Conservation (phyloP, 2,888 invertebrate species). For the Thymelicus sylvestris region DNA sequence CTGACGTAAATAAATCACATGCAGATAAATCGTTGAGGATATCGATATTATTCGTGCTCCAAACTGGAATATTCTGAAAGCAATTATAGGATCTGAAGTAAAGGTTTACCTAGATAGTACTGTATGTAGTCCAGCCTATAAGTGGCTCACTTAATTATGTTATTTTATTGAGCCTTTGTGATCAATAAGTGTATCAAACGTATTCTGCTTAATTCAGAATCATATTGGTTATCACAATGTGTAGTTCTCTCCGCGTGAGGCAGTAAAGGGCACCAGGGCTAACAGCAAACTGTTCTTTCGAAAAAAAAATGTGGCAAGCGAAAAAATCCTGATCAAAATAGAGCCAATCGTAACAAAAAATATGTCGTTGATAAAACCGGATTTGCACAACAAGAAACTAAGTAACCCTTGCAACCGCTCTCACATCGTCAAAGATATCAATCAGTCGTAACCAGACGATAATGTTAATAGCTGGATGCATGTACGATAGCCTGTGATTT, state of each 20-base stretch:
- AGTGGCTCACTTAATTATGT: not conserved
- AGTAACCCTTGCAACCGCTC: not conserved
- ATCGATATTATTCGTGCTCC: not conserved
- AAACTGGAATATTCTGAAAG: too few relatives aligned
- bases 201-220: too few relatives aligned
- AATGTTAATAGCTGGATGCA: conserved; percentile 16
- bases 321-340: not conserved
- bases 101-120: too few relatives aligned
- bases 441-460: conserved; percentile 11
- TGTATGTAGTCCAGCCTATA: too few relatives aligned
- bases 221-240: too few relatives aligned
- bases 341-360: not conserved
- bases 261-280: too few relatives aligned
- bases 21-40: not conserved
- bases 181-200: too few relatives aligned
- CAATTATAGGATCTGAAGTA: too few relatives aligned
- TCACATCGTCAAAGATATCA: not conserved
- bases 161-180: not conserved
- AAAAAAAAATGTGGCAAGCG: too few relatives aligned
- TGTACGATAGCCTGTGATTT: conserved; percentile 16
- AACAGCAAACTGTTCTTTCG: too few relatives aligned
- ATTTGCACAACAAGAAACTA: not conserved
- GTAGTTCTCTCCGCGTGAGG: too few relatives aligned
- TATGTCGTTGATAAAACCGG: not conserved
- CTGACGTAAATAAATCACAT: not conserved